phyloP scores from a whole-genome alignment of 1,140 invertebrate species.

The Leptinotarsa lineolata region DNA sequence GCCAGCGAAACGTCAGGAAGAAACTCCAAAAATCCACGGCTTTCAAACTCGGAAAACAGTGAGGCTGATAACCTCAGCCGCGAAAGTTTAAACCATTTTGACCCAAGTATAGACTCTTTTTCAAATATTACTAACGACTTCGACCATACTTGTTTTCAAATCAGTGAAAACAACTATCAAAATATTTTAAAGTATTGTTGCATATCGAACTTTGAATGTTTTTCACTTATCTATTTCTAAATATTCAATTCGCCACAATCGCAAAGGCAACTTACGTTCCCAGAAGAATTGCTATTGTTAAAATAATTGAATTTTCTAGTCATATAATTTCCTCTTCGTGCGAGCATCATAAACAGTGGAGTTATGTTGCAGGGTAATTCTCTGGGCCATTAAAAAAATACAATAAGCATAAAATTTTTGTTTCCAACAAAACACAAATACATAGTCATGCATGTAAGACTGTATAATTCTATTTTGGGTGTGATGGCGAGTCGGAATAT shows the following conservation, averaged over 20 bases:
- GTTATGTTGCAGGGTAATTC: slow-evolving; percentile 3
- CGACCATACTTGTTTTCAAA: too few relatives aligned
- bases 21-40: too few relatives aligned
- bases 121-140: too few relatives aligned
- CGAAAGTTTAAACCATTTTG: too few relatives aligned
- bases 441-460: not conserved
- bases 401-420: slow-evolving; percentile 5
- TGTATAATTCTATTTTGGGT: slow-evolving; percentile 8
- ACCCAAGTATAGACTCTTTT: too few relatives aligned
- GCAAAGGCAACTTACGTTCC: not conserved
- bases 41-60: too few relatives aligned
- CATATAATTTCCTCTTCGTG: not conserved
- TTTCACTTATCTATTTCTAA: too few relatives aligned
- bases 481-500: slow-evolving; percentile 7
- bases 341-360: not conserved
- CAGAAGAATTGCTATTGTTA: not conserved
- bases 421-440: slow-evolving; percentile 6
- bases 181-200: too few relatives aligned
- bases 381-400: not conserved
- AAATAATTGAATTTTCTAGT: not conserved
- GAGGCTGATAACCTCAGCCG: too few relatives aligned
- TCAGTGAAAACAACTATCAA: too few relatives aligned
- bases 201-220: too few relatives aligned
- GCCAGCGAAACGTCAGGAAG: too few relatives aligned
- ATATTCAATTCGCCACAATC: not conserved